These are phyloP conservation scores for Lepidocolaptes lacrymiger DNA, from an alignment of 2,797 vertebrate genomes.

Conservation along the genomic window DNA sequence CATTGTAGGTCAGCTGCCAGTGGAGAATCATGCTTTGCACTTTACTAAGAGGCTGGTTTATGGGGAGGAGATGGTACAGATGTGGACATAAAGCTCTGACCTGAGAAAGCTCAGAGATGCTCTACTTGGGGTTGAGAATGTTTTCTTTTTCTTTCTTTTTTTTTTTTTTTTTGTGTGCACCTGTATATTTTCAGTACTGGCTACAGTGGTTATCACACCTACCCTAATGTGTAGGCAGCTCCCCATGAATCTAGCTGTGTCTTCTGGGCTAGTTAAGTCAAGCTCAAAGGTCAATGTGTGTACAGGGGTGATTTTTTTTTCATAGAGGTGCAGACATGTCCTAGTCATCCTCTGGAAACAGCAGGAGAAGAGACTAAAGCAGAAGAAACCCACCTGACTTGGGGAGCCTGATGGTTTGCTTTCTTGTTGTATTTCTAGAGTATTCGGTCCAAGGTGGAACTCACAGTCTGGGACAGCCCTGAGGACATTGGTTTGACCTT, in stretches of 20 bases:
- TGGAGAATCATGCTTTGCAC: not conserved
- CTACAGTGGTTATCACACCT: not conserved
- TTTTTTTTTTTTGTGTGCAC: not conserved
- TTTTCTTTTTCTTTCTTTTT: not conserved
- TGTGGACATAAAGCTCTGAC: not conserved
- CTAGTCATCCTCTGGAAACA: not conserved
- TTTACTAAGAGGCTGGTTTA: not conserved
- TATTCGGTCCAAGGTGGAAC: conserved; percentile 96
- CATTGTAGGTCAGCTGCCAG: not conserved
- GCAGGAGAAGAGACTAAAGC: not conserved
- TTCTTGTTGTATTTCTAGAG: conserved; percentile 80
- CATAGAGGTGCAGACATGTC: not conserved
- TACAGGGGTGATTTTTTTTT: not conserved
- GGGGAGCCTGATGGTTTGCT: not conserved
- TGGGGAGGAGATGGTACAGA: not conserved
- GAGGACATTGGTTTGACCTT: conserved; percentile 92
- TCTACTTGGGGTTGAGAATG: accelerated
- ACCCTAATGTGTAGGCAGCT: not conserved
- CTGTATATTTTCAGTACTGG: not conserved
- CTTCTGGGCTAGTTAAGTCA: not conserved
- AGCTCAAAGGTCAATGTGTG: not conserved
- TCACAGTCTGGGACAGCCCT: conserved; percentile 93
- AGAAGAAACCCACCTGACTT: not conserved
- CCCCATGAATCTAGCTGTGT: accelerated
- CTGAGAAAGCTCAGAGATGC: not conserved